Percentiles rank a stretch among this genome's conserved stretches.
These are phyloP conservation scores for Pungitius pungitius DNA, from an alignment of 2,113 vertebrate genomes.

Conservation along the genomic window DNA sequence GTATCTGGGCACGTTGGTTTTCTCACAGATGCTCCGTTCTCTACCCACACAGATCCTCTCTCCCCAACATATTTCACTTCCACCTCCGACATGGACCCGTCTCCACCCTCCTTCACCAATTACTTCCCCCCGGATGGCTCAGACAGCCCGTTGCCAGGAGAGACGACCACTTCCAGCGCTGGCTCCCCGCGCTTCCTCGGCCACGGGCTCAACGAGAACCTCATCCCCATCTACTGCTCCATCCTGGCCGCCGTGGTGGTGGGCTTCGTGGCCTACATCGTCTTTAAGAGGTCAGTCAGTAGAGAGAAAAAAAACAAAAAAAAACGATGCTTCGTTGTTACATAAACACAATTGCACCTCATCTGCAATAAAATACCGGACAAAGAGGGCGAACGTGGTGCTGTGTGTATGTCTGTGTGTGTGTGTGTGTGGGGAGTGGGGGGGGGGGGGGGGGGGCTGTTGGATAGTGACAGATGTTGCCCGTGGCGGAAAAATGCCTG, in stretches of 20 bases:
- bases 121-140: conserved; percentile 34
- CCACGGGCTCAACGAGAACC: conserved; percentile 87
- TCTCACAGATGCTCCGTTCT: conserved; percentile 4
- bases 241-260: conserved; percentile 95
- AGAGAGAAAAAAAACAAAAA: not conserved
- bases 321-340: not conserved
- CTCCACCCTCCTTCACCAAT: conserved; percentile 62
- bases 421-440: no score
- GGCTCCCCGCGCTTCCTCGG: conserved; percentile 87
- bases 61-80: conserved; percentile 49
- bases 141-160: conserved; percentile 63
- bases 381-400: conserved; percentile 15
- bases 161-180: conserved; percentile 84
- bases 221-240: conserved; percentile 98
- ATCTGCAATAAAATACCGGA: conserved; percentile 3
- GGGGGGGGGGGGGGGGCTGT: not conserved
- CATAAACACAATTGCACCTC: conserved; percentile 3
- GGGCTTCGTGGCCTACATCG: conserved; percentile 92
- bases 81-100: conserved; percentile 46
- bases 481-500: conserved; percentile 6
- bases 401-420: not conserved
- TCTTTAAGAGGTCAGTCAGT: conserved; percentile 91
- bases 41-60: conserved; percentile 70
- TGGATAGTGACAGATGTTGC: conserved; percentile 24
- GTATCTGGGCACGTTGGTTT: not conserved